Percentiles rank a stretch among this genome's conserved stretches.
These are phyloP conservation scores for Neostethus bicornis DNA, from an alignment of 2,797 vertebrate species.

Conservation along the genomic window DNA sequence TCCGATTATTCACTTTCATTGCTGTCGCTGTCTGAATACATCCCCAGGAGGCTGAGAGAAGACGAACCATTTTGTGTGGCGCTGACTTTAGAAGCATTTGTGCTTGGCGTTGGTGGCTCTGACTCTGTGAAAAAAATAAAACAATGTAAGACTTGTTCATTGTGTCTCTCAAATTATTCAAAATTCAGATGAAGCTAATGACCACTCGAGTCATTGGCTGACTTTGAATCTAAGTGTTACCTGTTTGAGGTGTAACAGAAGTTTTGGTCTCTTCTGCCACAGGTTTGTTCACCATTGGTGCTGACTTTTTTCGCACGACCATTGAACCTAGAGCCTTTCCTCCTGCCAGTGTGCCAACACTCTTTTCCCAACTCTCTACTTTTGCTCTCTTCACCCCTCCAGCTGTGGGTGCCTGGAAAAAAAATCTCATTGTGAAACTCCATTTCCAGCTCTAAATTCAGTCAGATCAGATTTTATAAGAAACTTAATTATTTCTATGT, in stretches of 20 bases:
- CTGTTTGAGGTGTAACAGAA: background rate
- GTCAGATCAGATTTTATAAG: background rate
- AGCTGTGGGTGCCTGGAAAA: conserved; percentile 52
- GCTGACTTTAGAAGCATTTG: conserved; percentile 25
- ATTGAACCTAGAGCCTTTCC: conserved; percentile 77
- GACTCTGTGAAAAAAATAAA: conserved; percentile 47
- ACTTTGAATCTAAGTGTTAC: too few relatives aligned
- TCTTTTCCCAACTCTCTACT: conserved; percentile 85
- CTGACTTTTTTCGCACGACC: conserved; percentile 82
- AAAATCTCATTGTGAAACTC: conserved; percentile 4
- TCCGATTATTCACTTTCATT: conserved; percentile 75
- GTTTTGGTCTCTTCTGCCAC: conserved; percentile 8
- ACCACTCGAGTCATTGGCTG: background rate
- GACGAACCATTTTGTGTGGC: conserved; percentile 74
- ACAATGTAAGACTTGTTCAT: background rate
- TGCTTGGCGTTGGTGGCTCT: conserved; percentile 19
- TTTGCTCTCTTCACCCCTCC: conserved; percentile 78
- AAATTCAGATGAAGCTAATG: background rate
- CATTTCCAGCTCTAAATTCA: background rate
- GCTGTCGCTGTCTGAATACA: conserved; percentile 89
- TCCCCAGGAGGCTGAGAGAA: conserved; percentile 88
- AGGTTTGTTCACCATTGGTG: conserved; percentile 31
- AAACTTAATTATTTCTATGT: background rate
- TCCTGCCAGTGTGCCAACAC: conserved; percentile 78
- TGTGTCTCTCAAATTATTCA: background rate